A percentile compares a stretch with the other conserved stretches of the same genome.
Evolutionary conservation across 2,797 vertebrate species (phyloP).

Genomic region (Distichodus sexfasciatus): DNA sequence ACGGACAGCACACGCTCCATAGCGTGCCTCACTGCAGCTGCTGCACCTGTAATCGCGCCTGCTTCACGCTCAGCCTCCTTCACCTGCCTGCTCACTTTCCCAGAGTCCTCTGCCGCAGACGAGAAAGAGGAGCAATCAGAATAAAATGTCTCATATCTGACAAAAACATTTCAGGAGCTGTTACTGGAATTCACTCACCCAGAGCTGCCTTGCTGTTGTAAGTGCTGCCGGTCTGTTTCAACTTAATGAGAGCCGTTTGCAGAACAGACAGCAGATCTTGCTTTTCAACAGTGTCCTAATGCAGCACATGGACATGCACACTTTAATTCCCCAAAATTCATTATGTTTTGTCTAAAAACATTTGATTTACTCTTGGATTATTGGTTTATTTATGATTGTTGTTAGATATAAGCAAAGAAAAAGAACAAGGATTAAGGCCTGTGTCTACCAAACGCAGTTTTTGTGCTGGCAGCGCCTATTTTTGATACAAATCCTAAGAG

Average conservation of each 20-base stretch:
- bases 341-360: no score
- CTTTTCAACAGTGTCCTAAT: conserved; percentile 80
- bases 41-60: conserved; percentile 56
- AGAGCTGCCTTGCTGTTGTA: conserved; percentile 62
- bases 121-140: conserved; percentile 18
- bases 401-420: no score
- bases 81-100: conserved; percentile 63
- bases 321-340: background rate
- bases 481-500: no score
- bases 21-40: conserved; percentile 57
- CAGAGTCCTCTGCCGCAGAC: conserved; percentile 71
- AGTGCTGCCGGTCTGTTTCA: conserved; percentile 72
- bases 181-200: conserved; percentile 62
- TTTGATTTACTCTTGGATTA: no score
- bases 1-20: conserved; percentile 72
- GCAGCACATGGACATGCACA: conserved; percentile 4
- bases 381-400: no score
- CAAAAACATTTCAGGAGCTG: background rate
- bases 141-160: background rate
- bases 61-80: conserved; percentile 68
- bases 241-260: conserved; percentile 70
- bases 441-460: no score
- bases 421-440: no score
- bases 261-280: conserved; percentile 70
- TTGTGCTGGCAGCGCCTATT: no score